Evolutionary conservation across 2,113 vertebrate species (phyloP).

Genomic region (Lophius piscatorius): DNA sequence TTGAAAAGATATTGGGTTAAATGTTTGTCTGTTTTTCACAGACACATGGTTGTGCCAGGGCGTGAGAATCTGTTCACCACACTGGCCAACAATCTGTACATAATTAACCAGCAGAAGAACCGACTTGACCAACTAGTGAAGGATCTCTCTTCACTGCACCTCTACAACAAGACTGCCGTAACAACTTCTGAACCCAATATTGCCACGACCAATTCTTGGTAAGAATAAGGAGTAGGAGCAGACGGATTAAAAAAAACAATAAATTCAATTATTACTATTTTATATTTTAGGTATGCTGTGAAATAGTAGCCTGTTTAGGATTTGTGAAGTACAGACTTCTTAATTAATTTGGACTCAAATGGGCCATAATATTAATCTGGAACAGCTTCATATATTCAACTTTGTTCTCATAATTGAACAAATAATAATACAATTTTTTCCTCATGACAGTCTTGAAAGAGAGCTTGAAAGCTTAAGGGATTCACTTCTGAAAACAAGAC

Average conservation of each 20-base stretch:
- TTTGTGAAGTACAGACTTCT: background rate
- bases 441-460: slow-evolving; percentile 84
- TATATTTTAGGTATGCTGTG: too few relatives aligned
- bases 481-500: slow-evolving; percentile 85
- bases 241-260: too few relatives aligned
- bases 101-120: slow-evolving; percentile 94
- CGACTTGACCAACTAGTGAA: slow-evolving; percentile 85
- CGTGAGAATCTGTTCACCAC: slow-evolving; percentile 91
- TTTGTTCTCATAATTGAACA: background rate
- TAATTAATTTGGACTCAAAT: too few relatives aligned
- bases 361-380: too few relatives aligned
- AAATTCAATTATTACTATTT: too few relatives aligned
- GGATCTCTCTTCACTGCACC: slow-evolving; percentile 86
- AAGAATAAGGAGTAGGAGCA: background rate
- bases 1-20: background rate
- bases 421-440: too few relatives aligned
- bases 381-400: background rate
- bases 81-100: slow-evolving; percentile 91
- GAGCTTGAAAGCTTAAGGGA: slow-evolving; percentile 89
- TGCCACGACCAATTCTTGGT: slow-evolving; percentile 29
- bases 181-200: slow-evolving; percentile 38
- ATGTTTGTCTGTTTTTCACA: slow-evolving; percentile 52
- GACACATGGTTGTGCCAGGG: slow-evolving; percentile 90
- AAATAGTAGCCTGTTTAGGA: too few relatives aligned
- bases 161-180: slow-evolving; percentile 85